Percentiles rank a stretch among this genome's conserved stretches.
phyloP scores from a whole-genome alignment of 1,140 invertebrate genomes.

The Drosophila subpulchrella region DNA sequence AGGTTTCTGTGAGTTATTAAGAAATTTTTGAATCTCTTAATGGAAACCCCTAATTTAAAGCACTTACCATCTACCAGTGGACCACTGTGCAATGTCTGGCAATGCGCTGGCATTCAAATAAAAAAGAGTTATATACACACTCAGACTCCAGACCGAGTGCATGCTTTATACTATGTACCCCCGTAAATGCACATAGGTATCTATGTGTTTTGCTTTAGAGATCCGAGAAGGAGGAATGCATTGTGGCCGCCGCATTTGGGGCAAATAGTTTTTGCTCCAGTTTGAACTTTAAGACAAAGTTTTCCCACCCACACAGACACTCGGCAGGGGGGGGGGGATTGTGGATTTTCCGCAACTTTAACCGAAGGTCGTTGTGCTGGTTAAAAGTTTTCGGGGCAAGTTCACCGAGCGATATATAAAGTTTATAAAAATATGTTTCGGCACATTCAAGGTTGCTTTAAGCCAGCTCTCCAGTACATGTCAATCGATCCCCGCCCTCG shows the following conservation, averaged over 20 bases:
- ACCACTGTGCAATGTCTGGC: constrained; percentile 31
- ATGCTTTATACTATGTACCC: constrained; percentile 52
- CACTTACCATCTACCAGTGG: too few species aligned
- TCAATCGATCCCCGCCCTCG: background rate
- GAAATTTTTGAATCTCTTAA: too few species aligned
- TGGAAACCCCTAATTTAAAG: background rate
- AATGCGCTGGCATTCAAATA: constrained; percentile 65
- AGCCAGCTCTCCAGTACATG: background rate
- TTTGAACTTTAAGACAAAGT: constrained; percentile 81
- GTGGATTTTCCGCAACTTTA: constrained; percentile 67
- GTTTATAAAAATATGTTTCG: constrained; percentile 27
- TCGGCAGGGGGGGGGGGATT: background rate
- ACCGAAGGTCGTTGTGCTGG: constrained; percentile 74
- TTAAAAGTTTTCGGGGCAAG: constrained; percentile 61
- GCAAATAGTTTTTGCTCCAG: constrained; percentile 83
- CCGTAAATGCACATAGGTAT: constrained; percentile 10
- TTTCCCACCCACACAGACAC: constrained; percentile 23
- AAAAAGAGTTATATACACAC: constrained; percentile 72
- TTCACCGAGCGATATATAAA: constrained; percentile 59
- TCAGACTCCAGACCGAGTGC: constrained; percentile 38
- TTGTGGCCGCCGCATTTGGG: constrained; percentile 70
- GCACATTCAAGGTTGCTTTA: constrained; percentile 34
- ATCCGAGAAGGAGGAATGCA: constrained; percentile 34
- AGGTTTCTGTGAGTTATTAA: too few species aligned
- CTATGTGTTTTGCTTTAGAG: constrained; percentile 1